Conservation (phyloP, 2,888 invertebrate species). For the Baccha elongata region DNA sequence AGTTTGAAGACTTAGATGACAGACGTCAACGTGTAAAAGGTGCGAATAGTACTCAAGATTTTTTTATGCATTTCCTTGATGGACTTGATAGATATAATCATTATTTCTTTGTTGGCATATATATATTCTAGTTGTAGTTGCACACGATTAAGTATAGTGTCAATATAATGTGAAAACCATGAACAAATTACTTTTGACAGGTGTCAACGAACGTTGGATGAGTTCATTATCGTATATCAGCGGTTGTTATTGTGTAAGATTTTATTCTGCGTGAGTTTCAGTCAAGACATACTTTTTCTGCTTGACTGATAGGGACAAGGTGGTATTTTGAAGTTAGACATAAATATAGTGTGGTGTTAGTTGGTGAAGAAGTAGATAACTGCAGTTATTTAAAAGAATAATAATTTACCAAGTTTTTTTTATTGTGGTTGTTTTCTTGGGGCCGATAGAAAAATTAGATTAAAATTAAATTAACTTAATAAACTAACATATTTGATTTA, state of each 20-base stretch:
- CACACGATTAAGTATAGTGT: constrained; percentile 41
- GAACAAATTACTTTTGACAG: constrained; percentile 67
- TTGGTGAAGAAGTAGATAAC: background rate
- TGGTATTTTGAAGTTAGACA: background rate
- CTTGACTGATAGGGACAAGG: background rate
- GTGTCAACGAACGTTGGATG: constrained; percentile 64
- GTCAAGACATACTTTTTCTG: background rate
- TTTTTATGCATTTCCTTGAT: constrained; percentile 54
- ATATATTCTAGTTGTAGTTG: constrained; percentile 23
- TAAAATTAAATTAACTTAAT: too few species aligned
- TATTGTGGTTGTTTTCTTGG: too few species aligned
- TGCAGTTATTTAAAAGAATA: background rate
- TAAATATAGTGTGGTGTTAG: background rate
- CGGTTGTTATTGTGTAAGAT: constrained; percentile 17
- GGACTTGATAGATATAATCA: constrained; percentile 43
- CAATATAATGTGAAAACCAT: constrained; percentile 50
- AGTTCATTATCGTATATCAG: constrained; percentile 62
- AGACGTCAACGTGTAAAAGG: constrained; percentile 47
- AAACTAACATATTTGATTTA: too few species aligned
- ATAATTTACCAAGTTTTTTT: too few species aligned
- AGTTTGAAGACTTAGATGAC: constrained; percentile 44
- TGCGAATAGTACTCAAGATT: constrained; percentile 54
- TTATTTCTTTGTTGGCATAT: constrained; percentile 33
- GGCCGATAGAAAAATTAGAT: too few species aligned
- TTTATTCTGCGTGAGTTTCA: background rate